Evolutionary conservation across 2,113 vertebrate species (phyloP), one percentile per base, ranked within the genome.

Genomic region (Theristicus caerulescens): DNA sequence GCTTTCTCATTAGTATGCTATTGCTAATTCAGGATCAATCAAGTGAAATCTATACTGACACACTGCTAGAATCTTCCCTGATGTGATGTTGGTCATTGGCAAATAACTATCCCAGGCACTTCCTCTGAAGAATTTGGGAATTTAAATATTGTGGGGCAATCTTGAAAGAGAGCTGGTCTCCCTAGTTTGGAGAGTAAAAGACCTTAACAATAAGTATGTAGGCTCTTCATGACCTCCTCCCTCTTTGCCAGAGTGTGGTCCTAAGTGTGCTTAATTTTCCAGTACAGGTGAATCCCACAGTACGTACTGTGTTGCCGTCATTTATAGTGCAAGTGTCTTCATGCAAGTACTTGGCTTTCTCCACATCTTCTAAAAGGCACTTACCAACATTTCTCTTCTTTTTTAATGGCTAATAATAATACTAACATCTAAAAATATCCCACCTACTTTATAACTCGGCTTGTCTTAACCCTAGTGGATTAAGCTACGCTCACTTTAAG

Each of bases 291-390:
- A 87, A 62, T 59, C 16, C 21, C 17, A 16, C 6, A 2, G 17
- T 12, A 32, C 20, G 58, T 85, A 46, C 1, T 71, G 14, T 44
- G 8, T 9, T 62, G 5, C 29, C 1, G 3, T 54, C 5, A n/a
- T 36, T 71, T 54, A 14, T 4, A 59, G 10, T 17, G 6, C 21
- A 79, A 5, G 5, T 11, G 2, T 3, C 21, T 78, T 74, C 31
- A 31, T 3, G 4, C 9, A 61, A 55, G 8, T 3, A 29, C 22
- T 86, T 40, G 21, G 1, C 4, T 59, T 83, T 80, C 27, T 70
- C 6, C 14, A 16, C 1, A 0, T 44, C 16, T 32, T 82, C n/a
- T 76, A 9, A 1, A 3, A 70, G 11, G 4, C 16, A 54, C 2
- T 15, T 49, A 17, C 2, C 14, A 66, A 31, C 4, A 55, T 9